Percentiles rank a stretch among this genome's conserved stretches.
Conservation (phyloP, 1,140 invertebrate species). For the Bicyclus anynana region DNA sequence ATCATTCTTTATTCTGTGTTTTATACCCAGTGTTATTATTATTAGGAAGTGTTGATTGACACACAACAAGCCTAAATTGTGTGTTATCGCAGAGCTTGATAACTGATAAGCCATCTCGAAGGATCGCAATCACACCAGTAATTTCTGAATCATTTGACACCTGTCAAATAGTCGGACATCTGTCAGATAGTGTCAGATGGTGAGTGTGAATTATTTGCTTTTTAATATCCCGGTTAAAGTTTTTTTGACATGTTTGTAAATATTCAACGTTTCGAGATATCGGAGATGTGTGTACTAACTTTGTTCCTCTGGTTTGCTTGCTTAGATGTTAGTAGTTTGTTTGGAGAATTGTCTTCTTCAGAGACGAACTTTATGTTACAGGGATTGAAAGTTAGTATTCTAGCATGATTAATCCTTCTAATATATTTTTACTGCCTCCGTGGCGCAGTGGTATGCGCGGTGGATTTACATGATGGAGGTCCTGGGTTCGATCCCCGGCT, state of each 20-base stretch:
- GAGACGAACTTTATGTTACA: too few species aligned
- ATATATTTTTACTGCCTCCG: too few species aligned
- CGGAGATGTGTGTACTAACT: background rate
- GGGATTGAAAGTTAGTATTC: too few species aligned
- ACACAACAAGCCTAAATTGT: background rate
- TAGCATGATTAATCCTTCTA: too few species aligned
- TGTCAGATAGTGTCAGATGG: constrained; percentile 15
- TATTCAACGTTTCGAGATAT: background rate
- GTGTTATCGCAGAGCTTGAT: background rate
- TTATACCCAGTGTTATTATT: too few species aligned
- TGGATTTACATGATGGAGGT: too few species aligned
- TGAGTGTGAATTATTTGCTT: constrained; percentile 33
- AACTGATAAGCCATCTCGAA: background rate
- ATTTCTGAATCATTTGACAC: constrained; percentile 34
- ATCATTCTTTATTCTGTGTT: too few species aligned
- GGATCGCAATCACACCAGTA: constrained; percentile 25
- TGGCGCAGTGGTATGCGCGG: too few species aligned
- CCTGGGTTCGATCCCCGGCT: too few species aligned
- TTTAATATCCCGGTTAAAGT: constrained; percentile 9
- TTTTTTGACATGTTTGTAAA: constrained; percentile 6
- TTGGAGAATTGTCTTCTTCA: too few species aligned
- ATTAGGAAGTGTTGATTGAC: background rate
- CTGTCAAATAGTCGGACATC: constrained; percentile 3
- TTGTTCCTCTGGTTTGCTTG: too few species aligned
- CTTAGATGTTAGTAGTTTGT: too few species aligned